phyloP scores from a whole-genome alignment of 2,113 vertebrate species.

The Burhinus bistriatus region DNA sequence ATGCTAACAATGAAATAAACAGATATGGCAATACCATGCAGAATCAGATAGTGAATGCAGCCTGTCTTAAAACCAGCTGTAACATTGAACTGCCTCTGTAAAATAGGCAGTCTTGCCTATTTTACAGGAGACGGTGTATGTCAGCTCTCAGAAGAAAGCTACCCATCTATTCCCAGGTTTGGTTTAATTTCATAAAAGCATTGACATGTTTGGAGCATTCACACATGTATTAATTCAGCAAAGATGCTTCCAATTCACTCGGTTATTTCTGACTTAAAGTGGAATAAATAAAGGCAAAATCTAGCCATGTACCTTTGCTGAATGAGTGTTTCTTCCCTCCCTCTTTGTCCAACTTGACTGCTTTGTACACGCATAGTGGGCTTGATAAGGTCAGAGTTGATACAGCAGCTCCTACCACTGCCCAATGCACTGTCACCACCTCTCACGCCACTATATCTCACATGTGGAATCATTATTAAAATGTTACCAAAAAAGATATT shows the following conservation, averaged over 20 bases:
- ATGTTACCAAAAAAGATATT: background rate
- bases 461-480: background rate
- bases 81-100: background rate
- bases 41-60: background rate
- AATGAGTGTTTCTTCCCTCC: background rate
- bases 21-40: background rate
- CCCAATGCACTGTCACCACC: background rate
- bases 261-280: background rate
- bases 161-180: background rate
- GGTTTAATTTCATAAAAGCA: background rate
- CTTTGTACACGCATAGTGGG: fast-evolving
- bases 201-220: background rate
- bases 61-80: background rate
- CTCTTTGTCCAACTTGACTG: background rate
- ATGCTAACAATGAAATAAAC: background rate
- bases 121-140: background rate
- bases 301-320: background rate
- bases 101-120: background rate
- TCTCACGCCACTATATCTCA: background rate
- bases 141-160: background rate
- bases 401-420: background rate
- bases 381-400: background rate
- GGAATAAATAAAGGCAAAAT: background rate
- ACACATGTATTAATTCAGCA: background rate
- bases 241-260: background rate